phyloP scores from a whole-genome alignment of 2,797 vertebrate genomes.

The Characodon lateralis region DNA sequence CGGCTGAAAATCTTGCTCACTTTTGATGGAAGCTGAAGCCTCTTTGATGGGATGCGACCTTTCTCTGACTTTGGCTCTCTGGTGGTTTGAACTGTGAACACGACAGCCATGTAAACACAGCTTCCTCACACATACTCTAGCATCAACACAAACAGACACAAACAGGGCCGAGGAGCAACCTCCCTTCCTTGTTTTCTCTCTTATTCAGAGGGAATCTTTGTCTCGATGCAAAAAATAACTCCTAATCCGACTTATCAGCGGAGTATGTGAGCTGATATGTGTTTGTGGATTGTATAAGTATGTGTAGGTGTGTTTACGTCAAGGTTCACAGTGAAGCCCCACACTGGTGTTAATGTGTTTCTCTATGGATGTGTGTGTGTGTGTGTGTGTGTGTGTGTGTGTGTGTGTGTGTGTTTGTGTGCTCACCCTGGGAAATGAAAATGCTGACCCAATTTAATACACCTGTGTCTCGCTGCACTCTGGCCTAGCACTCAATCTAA shows the following conservation, averaged over 20 bases:
- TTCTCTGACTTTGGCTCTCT: conserved; percentile 24
- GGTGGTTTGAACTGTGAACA: conserved; percentile 31
- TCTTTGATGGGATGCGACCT: conserved; percentile 43
- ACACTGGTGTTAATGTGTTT: conserved; percentile 33
- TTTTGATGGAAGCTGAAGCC: conserved; percentile 6
- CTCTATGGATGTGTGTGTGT: conserved; percentile 1
- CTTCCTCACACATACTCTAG: conserved; percentile 14
- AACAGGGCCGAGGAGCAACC: conserved; percentile 9
- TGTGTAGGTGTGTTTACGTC: conserved; percentile 37
- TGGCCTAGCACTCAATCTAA: conserved; percentile 59
- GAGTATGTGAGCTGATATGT: conserved; percentile 11
- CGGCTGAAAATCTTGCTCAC: conserved; percentile 11
- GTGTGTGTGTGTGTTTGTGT: conserved; percentile 23
- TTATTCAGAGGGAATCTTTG: conserved; percentile 33
- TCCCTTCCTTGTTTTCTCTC: conserved; percentile 19
- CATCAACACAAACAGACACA: conserved; percentile 26
- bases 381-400: conserved; percentile 21
- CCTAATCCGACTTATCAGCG: conserved; percentile 43
- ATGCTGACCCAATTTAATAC: conserved; percentile 78
- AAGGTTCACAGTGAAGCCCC: conserved; percentile 40
- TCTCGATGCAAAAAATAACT: conserved; percentile 43
- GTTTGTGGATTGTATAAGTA: conserved; percentile 1
- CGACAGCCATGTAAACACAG: conserved; percentile 15
- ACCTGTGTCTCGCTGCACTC: conserved; percentile 71
- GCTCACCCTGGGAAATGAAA: conserved; percentile 72